Evolutionary conservation across 2,888 invertebrate genomes (phyloP).

Genomic region (Aphelenchoides bicaudatus): DNA sequence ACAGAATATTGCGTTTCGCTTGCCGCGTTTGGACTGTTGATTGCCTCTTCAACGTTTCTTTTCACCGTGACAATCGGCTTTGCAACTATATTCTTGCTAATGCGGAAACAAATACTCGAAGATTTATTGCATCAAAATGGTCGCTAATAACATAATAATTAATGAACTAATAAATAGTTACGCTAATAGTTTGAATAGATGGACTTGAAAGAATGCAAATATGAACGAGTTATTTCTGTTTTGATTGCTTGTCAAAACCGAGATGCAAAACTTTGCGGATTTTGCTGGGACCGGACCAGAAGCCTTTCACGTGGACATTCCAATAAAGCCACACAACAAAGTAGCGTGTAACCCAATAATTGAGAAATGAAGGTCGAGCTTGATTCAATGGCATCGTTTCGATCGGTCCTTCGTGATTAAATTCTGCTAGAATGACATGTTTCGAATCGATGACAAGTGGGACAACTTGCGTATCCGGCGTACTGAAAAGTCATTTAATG

Average conservation of each 20-base stretch:
- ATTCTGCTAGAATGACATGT: conserved; percentile 75
- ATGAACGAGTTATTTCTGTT: no score
- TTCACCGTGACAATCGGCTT: conserved; percentile 41
- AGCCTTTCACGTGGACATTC: conserved; percentile 62
- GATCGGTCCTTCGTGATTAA: conserved; percentile 77
- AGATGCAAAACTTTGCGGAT: conserved; percentile 37
- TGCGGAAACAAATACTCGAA: conserved; percentile 20
- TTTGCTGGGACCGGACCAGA: conserved; percentile 49
- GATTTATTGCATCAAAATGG: neutral
- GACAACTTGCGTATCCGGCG: conserved; percentile 93
- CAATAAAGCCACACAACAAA: conserved; percentile 86
- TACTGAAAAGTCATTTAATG: conserved; percentile 68
- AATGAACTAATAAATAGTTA: neutral
- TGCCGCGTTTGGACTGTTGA: conserved; percentile 45
- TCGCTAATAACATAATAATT: neutral
- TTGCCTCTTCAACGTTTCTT: conserved; percentile 51
- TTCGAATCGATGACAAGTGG: conserved; percentile 82
- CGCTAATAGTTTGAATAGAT: neutral
- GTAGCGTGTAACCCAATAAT: conserved; percentile 80
- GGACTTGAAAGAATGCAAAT: no score
- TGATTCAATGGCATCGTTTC: conserved; percentile 90
- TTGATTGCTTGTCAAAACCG: neutral
- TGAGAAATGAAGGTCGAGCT: conserved; percentile 63
- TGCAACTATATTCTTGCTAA: conserved; percentile 33
- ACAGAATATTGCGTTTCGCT: conserved; percentile 45